Base-by-base conservation (phyloP, 2,113 vertebrate genomes). In the Polyodon spathula region DNA sequence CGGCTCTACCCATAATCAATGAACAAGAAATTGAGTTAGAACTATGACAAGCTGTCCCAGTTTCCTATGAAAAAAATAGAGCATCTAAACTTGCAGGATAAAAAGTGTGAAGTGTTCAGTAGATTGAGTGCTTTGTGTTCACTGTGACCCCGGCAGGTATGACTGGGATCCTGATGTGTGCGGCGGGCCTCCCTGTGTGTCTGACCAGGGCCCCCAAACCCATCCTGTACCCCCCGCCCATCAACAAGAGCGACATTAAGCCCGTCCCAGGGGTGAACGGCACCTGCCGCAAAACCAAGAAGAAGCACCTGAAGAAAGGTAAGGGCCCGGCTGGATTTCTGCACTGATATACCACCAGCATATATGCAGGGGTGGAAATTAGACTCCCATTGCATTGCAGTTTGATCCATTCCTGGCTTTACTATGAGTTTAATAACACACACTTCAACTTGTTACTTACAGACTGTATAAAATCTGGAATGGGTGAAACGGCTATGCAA, bases 121-220 rank as follows among this genome's bases (percentile, higher is more conserved):
- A 3, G 42, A 4, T 38, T n/a, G 55, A 16, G 6, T 9, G 7
- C 16, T 6, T 37, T 2, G 53, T 2, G 12, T 44, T 59, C 11
- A 4, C 37, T 62, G 27, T 62, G 42, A 66, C 41, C 65, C 46
- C 6, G 14, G 66, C 81, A 98, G 95, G 95, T 59, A 98, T 98
- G 92, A 97, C 93, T 0, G 94, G 95, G 63, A 97, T 97, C 78
- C 81, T 98, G 72, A 89, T 98, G 86, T 96, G 94, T 10, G 95
- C 94, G 0, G 94, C 93, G 0, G 95, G 94, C 62, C 82, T 98
- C 70, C 95, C 94, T 0, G 94, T 98, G 67, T 97, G 94, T 70
- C 82, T 97, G 78, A 97, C 95, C 2, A 89, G 95, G 0, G 92
- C 94, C 15, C 95, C 95, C 39, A 97, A 94, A 58, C 93, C 93